Evolutionary conservation across 1,140 invertebrate genomes (phyloP).

Genomic region (Drosophila insularis): DNA sequence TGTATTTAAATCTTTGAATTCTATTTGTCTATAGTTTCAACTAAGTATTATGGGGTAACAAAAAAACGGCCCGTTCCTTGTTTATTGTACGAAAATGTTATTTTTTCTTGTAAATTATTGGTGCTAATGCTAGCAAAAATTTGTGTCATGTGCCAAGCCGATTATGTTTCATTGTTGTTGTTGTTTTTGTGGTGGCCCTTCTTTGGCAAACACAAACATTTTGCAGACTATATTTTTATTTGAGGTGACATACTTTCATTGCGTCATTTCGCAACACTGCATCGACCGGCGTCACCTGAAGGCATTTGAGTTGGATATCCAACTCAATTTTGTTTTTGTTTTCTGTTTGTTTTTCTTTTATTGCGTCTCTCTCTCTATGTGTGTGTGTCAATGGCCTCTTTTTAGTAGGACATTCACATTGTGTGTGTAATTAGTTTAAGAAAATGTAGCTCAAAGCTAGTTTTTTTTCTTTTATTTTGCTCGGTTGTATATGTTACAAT

Average conservation of each 20-base stretch:
- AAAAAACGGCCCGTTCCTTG: not conserved
- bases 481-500: slow-evolving; percentile 29
- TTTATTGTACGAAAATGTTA: slow-evolving; percentile 30
- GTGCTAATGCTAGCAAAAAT: slow-evolving; percentile 64
- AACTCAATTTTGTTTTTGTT: slow-evolving; percentile 26
- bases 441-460: slow-evolving; percentile 45
- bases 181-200: slow-evolving; percentile 21
- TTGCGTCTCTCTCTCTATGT: not conserved
- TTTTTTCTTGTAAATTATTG: slow-evolving; percentile 52
- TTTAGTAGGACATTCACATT: slow-evolving; percentile 71
- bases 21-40: no score
- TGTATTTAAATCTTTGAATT: no score
- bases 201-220: slow-evolving; percentile 46
- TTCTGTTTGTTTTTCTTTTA: slow-evolving; percentile 10
- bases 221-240: slow-evolving; percentile 12
- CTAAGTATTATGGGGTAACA: not conserved
- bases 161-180: slow-evolving; percentile 37
- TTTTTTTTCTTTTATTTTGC: slow-evolving; percentile 32
- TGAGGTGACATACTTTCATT: slow-evolving; percentile 70
- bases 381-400: slow-evolving; percentile 67
- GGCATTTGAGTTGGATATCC: slow-evolving; percentile 21
- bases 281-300: slow-evolving; percentile 12
- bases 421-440: slow-evolving; percentile 46
- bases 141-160: slow-evolving; percentile 59
- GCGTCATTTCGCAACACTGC: slow-evolving; percentile 66